Evolutionary conservation across 2,797 vertebrate genomes (phyloP).

Genomic region (Eremophila alpestris): DNA sequence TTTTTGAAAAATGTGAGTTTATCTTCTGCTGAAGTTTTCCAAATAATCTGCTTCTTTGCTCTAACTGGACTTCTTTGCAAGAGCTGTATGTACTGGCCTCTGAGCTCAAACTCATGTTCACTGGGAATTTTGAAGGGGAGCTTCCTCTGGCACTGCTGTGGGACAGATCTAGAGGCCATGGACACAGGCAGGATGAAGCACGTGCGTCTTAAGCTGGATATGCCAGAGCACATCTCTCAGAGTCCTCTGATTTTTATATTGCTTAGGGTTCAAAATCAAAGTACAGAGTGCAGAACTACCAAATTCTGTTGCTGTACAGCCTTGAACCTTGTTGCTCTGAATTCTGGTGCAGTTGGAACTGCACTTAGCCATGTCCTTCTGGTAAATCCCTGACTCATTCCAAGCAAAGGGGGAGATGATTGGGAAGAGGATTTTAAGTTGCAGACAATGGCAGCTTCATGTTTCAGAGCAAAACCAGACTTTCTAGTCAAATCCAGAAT

Average conservation of each 20-base stretch:
- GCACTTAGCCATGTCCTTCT: not conserved
- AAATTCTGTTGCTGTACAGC: not conserved
- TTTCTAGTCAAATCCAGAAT: not conserved
- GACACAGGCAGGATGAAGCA: not conserved
- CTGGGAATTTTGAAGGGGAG: not conserved
- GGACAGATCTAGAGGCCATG: not conserved
- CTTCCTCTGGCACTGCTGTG: not conserved
- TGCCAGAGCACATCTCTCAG: not conserved
- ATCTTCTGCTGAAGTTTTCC: not conserved
- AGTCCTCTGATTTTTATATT: not conserved
- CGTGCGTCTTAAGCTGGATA: not conserved
- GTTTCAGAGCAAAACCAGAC: not conserved
- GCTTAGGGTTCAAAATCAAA: not conserved
- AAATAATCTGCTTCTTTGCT: not conserved
- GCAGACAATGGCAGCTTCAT: not conserved
- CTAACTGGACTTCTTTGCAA: not conserved
- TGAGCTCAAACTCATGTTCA: not conserved
- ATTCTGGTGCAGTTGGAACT: not conserved
- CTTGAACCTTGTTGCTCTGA: not conserved
- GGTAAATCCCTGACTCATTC: not conserved
- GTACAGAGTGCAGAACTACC: not conserved
- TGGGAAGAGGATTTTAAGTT: not conserved
- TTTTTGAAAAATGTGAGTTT: not conserved
- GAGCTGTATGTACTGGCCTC: not conserved
- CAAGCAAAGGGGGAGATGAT: not conserved